Conservation (phyloP, 1,140 invertebrate species). For the Ganaspis sp. region DNA sequence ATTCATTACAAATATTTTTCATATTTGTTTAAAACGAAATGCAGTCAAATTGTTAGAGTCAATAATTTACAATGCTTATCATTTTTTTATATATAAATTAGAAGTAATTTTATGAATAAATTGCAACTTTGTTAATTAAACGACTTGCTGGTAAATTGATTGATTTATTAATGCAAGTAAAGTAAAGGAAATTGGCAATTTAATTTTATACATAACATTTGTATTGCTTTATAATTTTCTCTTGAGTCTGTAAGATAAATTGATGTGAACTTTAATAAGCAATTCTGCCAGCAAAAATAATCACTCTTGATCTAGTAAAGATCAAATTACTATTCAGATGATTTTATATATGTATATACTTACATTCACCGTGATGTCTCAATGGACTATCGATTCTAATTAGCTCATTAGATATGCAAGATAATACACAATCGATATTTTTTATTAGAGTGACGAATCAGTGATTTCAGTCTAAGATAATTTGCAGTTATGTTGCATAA, state of each 20-base stretch:
- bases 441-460: constrained; percentile 15
- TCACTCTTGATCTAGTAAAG: neutral
- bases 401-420: constrained; percentile 11
- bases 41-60: too few species aligned
- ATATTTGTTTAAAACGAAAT: too few species aligned
- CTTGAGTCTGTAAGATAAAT: neutral
- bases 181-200: neutral
- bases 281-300: constrained; percentile 4
- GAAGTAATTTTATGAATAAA: too few species aligned
- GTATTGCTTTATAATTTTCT: too few species aligned
- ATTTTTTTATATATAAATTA: too few species aligned
- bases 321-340: neutral
- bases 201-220: neutral
- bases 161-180: too few species aligned
- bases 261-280: neutral
- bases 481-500: neutral
- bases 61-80: too few species aligned
- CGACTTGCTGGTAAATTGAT: too few species aligned
- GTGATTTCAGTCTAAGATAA: neutral
- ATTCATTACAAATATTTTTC: too few species aligned
- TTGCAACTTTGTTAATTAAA: too few species aligned
- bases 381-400: neutral
- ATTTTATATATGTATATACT: neutral
- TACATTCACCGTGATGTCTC: constrained; percentile 2
- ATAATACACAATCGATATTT: neutral